A percentile compares a stretch with the other conserved stretches of the same genome.
Evolutionary conservation across 2,113 vertebrate genomes (phyloP).

Genomic region (Takifugu bimaculatus): DNA sequence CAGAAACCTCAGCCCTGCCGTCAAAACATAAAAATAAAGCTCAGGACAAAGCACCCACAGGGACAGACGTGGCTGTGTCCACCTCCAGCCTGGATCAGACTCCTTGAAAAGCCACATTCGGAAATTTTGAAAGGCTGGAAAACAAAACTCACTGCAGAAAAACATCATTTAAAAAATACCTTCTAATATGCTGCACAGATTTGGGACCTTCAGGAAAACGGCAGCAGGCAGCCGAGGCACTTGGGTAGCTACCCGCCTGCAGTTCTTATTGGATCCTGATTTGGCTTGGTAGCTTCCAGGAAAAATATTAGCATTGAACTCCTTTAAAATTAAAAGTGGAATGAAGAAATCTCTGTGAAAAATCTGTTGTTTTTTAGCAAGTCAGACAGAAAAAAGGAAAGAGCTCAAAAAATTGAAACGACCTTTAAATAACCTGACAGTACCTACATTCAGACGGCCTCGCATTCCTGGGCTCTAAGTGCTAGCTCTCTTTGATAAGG

Average conservation of each 20-base stretch:
- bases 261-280: background rate
- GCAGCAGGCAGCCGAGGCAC: too few relatives aligned
- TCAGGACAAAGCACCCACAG: conserved; percentile 32
- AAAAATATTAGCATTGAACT: too few relatives aligned
- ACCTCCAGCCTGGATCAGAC: conserved; percentile 42
- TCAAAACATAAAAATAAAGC: conserved; percentile 46
- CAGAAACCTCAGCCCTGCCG: conserved; percentile 42
- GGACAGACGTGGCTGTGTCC: conserved; percentile 41
- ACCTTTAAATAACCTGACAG: too few relatives aligned
- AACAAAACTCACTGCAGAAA: background rate
- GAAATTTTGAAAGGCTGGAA: conserved; percentile 20
- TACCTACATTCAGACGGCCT: background rate
- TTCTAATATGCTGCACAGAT: too few relatives aligned
- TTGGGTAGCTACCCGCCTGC: background rate
- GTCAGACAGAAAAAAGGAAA: background rate
- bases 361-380: background rate
- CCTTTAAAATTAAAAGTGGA: background rate
- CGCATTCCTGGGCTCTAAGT: conserved; percentile 21
- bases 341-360: too few relatives aligned
- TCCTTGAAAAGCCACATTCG: background rate
- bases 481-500: conserved; percentile 44
- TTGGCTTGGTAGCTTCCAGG: too few relatives aligned
- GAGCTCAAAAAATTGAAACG: background rate
- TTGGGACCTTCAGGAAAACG: too few relatives aligned
- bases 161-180: too few relatives aligned